These are phyloP conservation scores for Urophycis tenuis DNA, from an alignment of 2,797 vertebrate species.

Conservation along the genomic window DNA sequence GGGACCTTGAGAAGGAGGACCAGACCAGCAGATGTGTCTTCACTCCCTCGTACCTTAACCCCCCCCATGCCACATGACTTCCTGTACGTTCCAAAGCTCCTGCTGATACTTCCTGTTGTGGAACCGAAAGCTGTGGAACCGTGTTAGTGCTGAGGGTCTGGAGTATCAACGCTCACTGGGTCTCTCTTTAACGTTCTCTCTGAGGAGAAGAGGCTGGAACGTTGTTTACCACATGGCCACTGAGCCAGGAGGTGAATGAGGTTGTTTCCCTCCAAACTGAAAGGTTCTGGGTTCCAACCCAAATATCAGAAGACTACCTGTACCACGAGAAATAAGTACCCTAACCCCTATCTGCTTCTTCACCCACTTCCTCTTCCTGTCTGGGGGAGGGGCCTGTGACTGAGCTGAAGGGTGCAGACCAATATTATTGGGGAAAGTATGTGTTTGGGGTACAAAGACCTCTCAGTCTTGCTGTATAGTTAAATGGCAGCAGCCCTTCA, in stretches of 20 bases:
- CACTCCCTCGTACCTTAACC: not conserved
- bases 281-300: not conserved
- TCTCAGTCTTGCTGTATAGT: slow-evolving; percentile 6
- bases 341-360: not conserved
- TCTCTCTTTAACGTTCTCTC: not conserved
- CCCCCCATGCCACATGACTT: not conserved
- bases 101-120: not conserved
- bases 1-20: not conserved
- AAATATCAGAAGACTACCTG: not conserved
- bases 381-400: not conserved
- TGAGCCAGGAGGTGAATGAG: too few relatives aligned
- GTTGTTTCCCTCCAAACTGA: not conserved
- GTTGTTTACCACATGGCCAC: not conserved
- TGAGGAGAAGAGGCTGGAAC: not conserved
- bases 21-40: not conserved
- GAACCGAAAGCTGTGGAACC: not conserved
- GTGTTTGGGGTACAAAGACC: not conserved
- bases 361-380: not conserved
- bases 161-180: not conserved
- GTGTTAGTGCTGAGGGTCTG: not conserved
- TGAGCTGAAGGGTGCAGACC: not conserved
- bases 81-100: not conserved
- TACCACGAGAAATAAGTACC: not conserved
- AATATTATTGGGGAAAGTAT: not conserved
- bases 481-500: not conserved